phyloP scores from a whole-genome alignment of 2,113 vertebrate genomes.

The Trematomus loennbergii region DNA sequence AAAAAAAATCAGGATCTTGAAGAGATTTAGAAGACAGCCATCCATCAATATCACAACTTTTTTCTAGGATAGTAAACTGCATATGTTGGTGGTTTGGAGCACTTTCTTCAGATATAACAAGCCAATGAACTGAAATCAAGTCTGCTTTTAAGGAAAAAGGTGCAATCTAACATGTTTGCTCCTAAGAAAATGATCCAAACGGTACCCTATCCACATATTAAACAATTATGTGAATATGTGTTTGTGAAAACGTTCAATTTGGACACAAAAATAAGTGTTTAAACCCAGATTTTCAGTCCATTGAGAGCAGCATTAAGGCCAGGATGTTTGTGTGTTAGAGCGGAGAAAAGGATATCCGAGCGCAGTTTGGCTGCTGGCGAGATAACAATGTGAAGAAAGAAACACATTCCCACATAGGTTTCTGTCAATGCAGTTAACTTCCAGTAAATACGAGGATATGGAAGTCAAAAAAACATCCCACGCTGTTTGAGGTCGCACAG shows the following conservation, averaged over 20 bases:
- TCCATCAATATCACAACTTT: no score
- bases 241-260: not conserved
- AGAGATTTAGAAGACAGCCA: no score
- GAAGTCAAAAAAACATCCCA: not conserved
- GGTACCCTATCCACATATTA: not conserved
- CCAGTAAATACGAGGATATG: slow-evolving; percentile 24
- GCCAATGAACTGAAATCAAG: not conserved
- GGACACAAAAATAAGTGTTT: not conserved
- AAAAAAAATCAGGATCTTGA: no score
- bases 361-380: not conserved
- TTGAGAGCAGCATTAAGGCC: not conserved
- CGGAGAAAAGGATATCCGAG: not conserved
- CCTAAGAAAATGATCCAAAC: not conserved
- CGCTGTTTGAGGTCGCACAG: slow-evolving; percentile 10
- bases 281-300: not conserved
- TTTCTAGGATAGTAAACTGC: not conserved
- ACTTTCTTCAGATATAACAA: not conserved
- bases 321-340: not conserved
- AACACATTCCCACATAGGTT: slow-evolving; percentile 1
- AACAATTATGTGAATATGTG: not conserved
- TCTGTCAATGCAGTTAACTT: slow-evolving; percentile 18
- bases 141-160: not conserved
- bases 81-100: not conserved
- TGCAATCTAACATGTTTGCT: not conserved
- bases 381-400: slow-evolving; percentile 15